Evolutionary conservation across 1,140 invertebrate genomes (phyloP).

Genomic region (Nomia melanderi): DNA sequence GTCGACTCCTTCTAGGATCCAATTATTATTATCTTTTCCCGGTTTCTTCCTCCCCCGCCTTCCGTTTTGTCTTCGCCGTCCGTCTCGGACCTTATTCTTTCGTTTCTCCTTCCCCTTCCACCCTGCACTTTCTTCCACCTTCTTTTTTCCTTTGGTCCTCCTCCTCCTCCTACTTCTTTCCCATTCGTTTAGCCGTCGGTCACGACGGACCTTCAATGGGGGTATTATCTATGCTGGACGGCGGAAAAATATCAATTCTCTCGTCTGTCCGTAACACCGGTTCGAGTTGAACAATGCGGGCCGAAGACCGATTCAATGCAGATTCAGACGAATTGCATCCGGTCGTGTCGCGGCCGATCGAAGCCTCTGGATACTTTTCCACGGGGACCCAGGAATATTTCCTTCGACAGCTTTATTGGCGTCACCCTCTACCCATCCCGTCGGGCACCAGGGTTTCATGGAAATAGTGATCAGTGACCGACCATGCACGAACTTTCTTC

Average conservation of each 20-base stretch:
- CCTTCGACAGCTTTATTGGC: slow-evolving; percentile 49
- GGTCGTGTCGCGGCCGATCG: slow-evolving; percentile 41
- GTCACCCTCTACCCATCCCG: no score
- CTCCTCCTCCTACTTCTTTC: neutral
- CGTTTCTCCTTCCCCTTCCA: no score
- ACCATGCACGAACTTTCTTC: neutral
- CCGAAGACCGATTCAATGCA: slow-evolving; percentile 62
- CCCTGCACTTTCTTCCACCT: neutral
- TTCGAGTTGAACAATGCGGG: slow-evolving; percentile 58
- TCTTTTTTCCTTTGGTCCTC: no score
- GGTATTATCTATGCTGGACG: slow-evolving; percentile 59
- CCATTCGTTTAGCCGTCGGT: slow-evolving; percentile 27
- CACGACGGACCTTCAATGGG: slow-evolving; percentile 54
- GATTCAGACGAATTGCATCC: slow-evolving; percentile 65
- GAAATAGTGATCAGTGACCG: neutral
- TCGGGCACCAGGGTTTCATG: neutral
- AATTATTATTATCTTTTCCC: slow-evolving; percentile 59
- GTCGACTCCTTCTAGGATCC: slow-evolving; percentile 55
- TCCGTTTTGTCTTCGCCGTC: no score
- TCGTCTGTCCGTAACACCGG: slow-evolving; percentile 60
- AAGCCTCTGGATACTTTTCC: slow-evolving; percentile 39
- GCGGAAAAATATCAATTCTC: slow-evolving; percentile 67
- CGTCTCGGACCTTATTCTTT: no score
- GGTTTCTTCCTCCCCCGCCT: neutral
- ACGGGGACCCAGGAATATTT: slow-evolving; percentile 37